Percentiles rank a stretch among this genome's conserved stretches.
Evolutionary conservation across 2,797 vertebrate species (phyloP).

Genomic region (Glossophaga mutica): DNA sequence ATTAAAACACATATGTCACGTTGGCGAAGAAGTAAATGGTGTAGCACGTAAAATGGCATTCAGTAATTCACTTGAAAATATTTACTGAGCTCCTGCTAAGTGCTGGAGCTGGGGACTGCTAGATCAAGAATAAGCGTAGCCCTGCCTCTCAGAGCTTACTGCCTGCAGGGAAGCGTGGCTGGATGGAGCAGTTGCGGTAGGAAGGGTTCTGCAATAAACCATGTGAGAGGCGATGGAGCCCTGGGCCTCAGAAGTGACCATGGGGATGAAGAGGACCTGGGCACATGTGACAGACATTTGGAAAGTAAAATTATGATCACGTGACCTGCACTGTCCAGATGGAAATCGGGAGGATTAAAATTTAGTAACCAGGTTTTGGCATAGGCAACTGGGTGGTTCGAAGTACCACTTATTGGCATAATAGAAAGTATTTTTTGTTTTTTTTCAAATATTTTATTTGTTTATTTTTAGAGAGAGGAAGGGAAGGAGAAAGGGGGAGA

Average conservation of each 20-base stretch:
- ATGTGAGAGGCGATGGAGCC: not conserved
- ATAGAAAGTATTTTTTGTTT: too few species aligned
- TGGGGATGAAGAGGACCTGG: not conserved
- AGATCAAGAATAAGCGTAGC: not conserved
- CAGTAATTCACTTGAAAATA: not conserved
- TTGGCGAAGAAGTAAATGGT: not conserved
- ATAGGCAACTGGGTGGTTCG: not conserved
- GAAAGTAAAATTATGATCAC: not conserved
- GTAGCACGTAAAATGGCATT: not conserved
- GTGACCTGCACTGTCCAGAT: not conserved
- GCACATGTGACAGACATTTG: not conserved
- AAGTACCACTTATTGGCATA: not conserved
- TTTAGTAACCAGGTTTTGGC: not conserved
- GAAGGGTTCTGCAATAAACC: not conserved
- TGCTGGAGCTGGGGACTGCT: not conserved
- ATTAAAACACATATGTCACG: not conserved
- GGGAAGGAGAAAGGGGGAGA: too few species aligned
- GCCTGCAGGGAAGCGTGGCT: not conserved
- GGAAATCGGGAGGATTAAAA: not conserved
- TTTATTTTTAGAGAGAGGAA: too few species aligned
- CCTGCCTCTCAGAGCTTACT: not conserved
- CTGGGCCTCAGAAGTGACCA: rapidly evolving
- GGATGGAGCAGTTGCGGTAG: not conserved
- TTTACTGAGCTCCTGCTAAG: not conserved
- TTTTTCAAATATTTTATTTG: too few species aligned